A percentile compares a stretch with the other conserved stretches of the same genome.
Evolutionary conservation across 2,797 vertebrate genomes (phyloP).

Genomic region (Silurus aristotelis): DNA sequence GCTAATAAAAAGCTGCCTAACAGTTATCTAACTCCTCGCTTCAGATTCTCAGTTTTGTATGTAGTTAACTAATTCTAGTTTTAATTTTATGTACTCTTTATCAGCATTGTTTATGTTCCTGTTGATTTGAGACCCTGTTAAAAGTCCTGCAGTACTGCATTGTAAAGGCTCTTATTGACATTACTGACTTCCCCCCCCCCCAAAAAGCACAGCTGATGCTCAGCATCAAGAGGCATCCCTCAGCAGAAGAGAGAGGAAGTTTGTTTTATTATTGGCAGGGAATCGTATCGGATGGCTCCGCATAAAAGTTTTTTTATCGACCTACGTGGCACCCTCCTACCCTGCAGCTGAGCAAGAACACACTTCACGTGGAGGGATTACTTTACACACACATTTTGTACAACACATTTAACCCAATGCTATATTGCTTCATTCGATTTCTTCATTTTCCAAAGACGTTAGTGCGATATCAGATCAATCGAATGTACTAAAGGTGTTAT

Average conservation of each 20-base stretch:
- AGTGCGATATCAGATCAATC: background rate
- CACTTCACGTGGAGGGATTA: constrained; percentile 30
- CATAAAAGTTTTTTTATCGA: constrained; percentile 38
- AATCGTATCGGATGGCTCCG: constrained; percentile 46
- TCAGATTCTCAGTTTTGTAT: too few species aligned
- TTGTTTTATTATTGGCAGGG: constrained; percentile 46
- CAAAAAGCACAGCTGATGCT: constrained; percentile 37
- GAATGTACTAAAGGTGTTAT: background rate
- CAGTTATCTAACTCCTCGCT: background rate
- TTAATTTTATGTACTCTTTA: background rate
- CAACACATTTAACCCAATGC: background rate
- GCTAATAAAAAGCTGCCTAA: background rate
- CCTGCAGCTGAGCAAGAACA: constrained; percentile 45
- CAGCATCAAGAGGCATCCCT: constrained; percentile 31
- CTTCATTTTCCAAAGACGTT: background rate
- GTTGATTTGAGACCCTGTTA: constrained; percentile 1
- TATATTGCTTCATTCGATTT: background rate
- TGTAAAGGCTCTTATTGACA: constrained; percentile 17
- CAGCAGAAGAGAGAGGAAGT: constrained; percentile 18
- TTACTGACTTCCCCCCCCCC: background rate
- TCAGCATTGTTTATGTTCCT: background rate
- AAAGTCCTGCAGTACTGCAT: background rate
- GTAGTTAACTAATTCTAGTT: background rate
- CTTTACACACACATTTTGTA: constrained; percentile 6
- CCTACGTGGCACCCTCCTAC: constrained; percentile 33